Percentiles rank a stretch among this genome's conserved stretches.
Evolutionary conservation across 2,888 invertebrate species (phyloP).

Genomic region (Melieria crassipennis): DNA sequence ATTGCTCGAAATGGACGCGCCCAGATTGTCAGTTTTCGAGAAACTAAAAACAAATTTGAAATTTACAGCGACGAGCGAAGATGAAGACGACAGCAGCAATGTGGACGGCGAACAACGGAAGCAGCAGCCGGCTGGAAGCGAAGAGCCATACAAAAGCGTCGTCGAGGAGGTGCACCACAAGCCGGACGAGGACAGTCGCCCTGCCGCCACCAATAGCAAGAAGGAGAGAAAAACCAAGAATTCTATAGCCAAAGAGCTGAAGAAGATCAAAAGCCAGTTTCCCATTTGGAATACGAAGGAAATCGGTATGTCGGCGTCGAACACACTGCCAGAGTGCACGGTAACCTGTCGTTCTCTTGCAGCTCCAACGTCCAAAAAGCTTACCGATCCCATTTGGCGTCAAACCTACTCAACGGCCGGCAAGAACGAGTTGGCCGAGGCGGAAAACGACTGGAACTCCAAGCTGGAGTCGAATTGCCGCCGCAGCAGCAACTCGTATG

Average conservation of each 20-base stretch:
- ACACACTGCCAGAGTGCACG: neutral
- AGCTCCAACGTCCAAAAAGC: conserved; percentile 30
- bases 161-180: conserved; percentile 27
- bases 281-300: conserved; percentile 42
- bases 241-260: conserved; percentile 37
- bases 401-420: conserved; percentile 12
- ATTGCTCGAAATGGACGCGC: neutral
- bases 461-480: conserved; percentile 44
- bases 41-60: conserved; percentile 18
- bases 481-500: conserved; percentile 42
- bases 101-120: conserved; percentile 15
- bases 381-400: conserved; percentile 38
- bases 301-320: conserved; percentile 34
- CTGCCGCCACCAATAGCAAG: neutral
- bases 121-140: neutral
- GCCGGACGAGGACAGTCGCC: conserved; percentile 8
- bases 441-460: conserved; percentile 38
- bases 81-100: conserved; percentile 36
- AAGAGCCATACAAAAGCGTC: conserved; percentile 12
- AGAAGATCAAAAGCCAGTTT: conserved; percentile 39
- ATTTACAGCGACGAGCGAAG: conserved; percentile 44
- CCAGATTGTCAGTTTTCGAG: neutral
- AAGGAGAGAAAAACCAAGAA: conserved; percentile 28
- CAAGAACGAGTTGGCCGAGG: conserved; percentile 12
- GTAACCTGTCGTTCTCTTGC: neutral